These are phyloP conservation scores for Lutjanus argentimaculatus DNA, from an alignment of 2,797 vertebrate genomes.

Conservation along the genomic window DNA sequence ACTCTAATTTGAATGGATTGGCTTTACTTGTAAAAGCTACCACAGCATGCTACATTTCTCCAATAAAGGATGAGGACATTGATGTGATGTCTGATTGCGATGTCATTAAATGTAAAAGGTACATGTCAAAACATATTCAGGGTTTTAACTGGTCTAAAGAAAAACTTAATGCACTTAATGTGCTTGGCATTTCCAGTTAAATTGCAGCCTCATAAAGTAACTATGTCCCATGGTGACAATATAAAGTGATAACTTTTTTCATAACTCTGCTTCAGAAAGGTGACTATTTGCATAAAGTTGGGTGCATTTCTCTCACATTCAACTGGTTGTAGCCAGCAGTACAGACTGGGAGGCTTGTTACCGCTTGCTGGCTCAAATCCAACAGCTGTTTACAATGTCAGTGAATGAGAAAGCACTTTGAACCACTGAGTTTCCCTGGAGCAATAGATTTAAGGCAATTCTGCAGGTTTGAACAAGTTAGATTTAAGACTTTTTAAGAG, in stretches of 20 bases:
- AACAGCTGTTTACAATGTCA: constrained; percentile 11
- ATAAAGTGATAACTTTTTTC: constrained; percentile 7
- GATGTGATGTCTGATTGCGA: background rate
- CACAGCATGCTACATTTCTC: background rate
- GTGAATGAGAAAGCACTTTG: background rate
- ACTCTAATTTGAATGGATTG: background rate
- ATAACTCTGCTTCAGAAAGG: constrained; percentile 18
- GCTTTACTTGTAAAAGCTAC: background rate
- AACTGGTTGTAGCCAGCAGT: constrained; percentile 1
- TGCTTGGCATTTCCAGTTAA: constrained; percentile 51
- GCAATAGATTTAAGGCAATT: background rate
- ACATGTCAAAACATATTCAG: constrained; percentile 10
- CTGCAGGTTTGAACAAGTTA: background rate
- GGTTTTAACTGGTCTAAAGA: constrained; percentile 15
- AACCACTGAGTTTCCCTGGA: background rate
- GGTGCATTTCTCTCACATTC: background rate
- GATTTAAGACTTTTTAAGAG: too few relatives aligned
- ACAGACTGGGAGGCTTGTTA: constrained; percentile 10
- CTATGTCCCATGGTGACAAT: background rate
- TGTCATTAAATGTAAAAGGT: background rate
- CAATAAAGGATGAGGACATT: background rate
- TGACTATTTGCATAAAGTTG: constrained; percentile 39
- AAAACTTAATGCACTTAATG: constrained; percentile 32
- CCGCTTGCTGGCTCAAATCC: constrained; percentile 15
- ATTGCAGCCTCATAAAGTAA: constrained; percentile 23